Percentiles rank a stretch among this genome's conserved stretches.
Evolutionary conservation across 2,113 vertebrate genomes (phyloP).

Genomic region (Cervus canadensis): DNA sequence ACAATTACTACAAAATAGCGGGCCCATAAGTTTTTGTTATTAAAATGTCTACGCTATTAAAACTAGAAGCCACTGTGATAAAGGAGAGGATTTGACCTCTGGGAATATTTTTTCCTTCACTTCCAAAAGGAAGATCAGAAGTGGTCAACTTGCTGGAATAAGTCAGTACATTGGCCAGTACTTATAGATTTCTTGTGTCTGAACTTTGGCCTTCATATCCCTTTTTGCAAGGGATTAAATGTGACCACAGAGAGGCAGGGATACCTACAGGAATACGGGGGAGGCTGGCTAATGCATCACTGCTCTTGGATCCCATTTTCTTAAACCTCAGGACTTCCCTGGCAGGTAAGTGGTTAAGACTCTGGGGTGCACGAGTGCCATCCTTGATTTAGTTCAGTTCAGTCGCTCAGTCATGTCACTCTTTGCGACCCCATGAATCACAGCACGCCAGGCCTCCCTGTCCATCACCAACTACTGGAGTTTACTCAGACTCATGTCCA

Average conservation of each 20-base stretch:
- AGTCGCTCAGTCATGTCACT: too few relatives aligned
- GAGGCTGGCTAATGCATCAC: not conserved
- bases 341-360: not conserved
- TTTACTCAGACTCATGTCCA: too few relatives aligned
- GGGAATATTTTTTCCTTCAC: not conserved
- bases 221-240: not conserved
- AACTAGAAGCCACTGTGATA: not conserved
- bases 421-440: too few relatives aligned
- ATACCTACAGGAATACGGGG: not conserved
- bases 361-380: fast-evolving
- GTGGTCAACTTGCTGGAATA: not conserved
- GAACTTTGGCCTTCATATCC: not conserved
- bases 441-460: too few relatives aligned
- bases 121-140: not conserved
- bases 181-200: not conserved
- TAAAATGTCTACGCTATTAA: not conserved
- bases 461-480: too few relatives aligned
- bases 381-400: not conserved
- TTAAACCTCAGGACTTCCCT: not conserved
- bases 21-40: not conserved
- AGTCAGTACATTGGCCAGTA: not conserved
- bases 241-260: fast-evolving
- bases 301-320: not conserved
- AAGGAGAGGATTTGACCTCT: not conserved
- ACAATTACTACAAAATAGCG: not conserved